Conservation (phyloP, 2,797 vertebrate genomes). For the Clarias laeviceps region DNA sequence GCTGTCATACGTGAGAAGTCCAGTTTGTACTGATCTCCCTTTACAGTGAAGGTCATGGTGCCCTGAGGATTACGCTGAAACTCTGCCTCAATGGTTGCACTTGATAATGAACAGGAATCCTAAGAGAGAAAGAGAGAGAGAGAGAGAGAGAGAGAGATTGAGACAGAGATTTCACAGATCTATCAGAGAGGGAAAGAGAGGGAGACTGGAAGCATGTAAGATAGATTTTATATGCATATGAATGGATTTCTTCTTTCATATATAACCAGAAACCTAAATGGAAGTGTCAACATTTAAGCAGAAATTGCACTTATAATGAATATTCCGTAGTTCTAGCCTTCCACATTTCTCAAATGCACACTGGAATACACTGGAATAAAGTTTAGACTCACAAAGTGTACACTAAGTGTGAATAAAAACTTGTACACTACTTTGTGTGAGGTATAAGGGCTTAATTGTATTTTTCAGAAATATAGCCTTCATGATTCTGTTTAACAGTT, state of each 20-base stretch:
- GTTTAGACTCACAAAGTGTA: not conserved
- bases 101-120: slow-evolving; percentile 57
- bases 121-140: slow-evolving; percentile 43
- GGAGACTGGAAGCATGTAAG: not conserved
- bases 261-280: not conserved
- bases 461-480: not conserved
- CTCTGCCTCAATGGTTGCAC: slow-evolving; percentile 64
- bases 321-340: not conserved
- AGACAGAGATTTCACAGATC: slow-evolving; percentile 4
- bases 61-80: slow-evolving; percentile 52
- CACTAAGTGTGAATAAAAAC: not conserved
- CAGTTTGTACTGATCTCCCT: slow-evolving; percentile 53
- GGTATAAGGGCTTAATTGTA: not conserved
- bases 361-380: not conserved
- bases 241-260: not conserved
- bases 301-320: not conserved
- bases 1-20: slow-evolving; percentile 65
- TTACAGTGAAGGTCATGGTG: slow-evolving; percentile 58
- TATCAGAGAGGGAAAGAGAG: not conserved
- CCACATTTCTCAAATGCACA: not conserved
- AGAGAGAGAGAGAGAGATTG: slow-evolving; percentile 1
- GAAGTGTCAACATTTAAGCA: not conserved
- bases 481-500: not conserved
- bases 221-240: not conserved
- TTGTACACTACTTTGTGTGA: not conserved